Percentiles rank a stretch among this genome's conserved stretches.
phyloP scores from a whole-genome alignment of 2,888 invertebrate genomes.

The Reticulitermes lucifugus region DNA sequence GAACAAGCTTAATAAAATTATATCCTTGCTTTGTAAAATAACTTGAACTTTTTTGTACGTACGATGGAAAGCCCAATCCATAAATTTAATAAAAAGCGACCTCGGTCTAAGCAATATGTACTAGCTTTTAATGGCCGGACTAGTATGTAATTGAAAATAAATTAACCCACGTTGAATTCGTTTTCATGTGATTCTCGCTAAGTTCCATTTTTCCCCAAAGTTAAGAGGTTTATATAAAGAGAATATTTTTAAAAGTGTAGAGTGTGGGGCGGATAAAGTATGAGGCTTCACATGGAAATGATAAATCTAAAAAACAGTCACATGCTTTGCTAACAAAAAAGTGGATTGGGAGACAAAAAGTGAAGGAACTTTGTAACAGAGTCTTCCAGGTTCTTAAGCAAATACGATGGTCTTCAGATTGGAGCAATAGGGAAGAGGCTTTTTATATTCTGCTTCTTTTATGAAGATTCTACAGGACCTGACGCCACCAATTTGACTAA shows the following conservation, averaged over 20 bases:
- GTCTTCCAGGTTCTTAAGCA: slow-evolving; percentile 8
- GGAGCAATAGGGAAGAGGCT: neutral
- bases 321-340: neutral
- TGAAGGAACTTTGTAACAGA: neutral
- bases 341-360: neutral
- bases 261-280: neutral
- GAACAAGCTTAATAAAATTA: slow-evolving; percentile 6
- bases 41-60: neutral
- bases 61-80: neutral
- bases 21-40: slow-evolving; percentile 8
- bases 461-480: neutral
- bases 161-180: slow-evolving; percentile 1
- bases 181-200: neutral
- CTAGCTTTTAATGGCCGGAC: neutral
- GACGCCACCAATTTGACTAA: slow-evolving; percentile 40
- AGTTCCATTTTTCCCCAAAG: neutral
- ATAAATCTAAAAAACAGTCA: slow-evolving; percentile 1
- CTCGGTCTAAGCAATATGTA: neutral
- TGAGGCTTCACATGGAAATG: neutral
- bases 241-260: neutral
- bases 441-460: slow-evolving; percentile 5
- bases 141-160: slow-evolving; percentile 24
- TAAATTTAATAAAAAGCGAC: neutral
- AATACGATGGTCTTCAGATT: neutral
- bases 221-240: neutral